Evolutionary conservation across 1,140 invertebrate genomes (phyloP), one percentile per base, ranked within the genome.

Genomic region (Pseudobourletiella spinata): DNA sequence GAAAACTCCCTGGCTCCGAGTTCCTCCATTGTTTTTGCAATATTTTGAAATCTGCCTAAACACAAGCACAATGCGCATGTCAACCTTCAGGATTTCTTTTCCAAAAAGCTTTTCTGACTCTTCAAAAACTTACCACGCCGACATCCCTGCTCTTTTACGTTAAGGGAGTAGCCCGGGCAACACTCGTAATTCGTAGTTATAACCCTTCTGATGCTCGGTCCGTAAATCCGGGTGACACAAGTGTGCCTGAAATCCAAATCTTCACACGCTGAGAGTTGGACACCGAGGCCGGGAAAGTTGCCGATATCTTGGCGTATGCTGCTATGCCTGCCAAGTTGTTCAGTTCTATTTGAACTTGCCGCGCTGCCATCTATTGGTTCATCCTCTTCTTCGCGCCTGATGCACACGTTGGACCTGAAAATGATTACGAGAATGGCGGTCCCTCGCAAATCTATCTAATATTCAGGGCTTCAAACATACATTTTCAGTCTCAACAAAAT

Each of bases 161-260:
- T 71, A 59, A 79, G 75, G 57, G 75, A 72, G 72, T 76, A 82
- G 20, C 82, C 82, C 63, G 81, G 77, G 67, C 82, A 84, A 66
- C 82, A 84, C 70, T 81, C 80, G 57, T 82, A 80, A 30, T 22
- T 28, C 26, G 59, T 61, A 58, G 16, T 62, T 44, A 69, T 61
- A 1, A 54, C 56, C 50, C 46, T 60, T 20, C 25, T 60, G 14
- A 65, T 56, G 25, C 30, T 29, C 15, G 57, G 62, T 2, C 48
- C 66, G 22, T 51, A 39, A 30, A 67, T 32, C 32, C 63, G 59
- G 51, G 79, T 79, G 11, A 76, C 75, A 65, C 82, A 83, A 66
- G 78, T 74, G 68, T 82, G 79, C 72, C 80, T 79, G 54, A 76
- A 76, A n/a, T 76, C 73, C 30, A 77, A 77, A 64, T 82, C 76